A percentile compares a stretch with the other conserved stretches of the same genome.
Evolutionary conservation across 2,888 invertebrate species (phyloP).

Genomic region (Tromatobia lineatoria): DNA sequence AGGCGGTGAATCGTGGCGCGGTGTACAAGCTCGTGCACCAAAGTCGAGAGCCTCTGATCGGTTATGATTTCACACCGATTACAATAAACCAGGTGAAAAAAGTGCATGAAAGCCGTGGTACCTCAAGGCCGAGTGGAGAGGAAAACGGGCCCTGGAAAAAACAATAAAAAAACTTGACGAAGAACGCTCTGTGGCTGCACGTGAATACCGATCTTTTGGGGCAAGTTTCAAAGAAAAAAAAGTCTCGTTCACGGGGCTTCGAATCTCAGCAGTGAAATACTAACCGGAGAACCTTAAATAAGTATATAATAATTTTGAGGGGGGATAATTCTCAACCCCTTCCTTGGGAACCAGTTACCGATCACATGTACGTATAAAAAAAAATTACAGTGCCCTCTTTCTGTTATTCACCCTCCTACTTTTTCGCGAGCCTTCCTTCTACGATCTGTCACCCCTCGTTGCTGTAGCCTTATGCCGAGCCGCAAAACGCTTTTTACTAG

Average conservation of each 20-base stretch:
- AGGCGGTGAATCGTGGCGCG: slow-evolving; percentile 71
- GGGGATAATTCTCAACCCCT: slow-evolving; percentile 74
- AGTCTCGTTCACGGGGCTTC: slow-evolving; percentile 78
- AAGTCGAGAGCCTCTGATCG: slow-evolving; percentile 78
- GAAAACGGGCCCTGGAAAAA: slow-evolving; percentile 59
- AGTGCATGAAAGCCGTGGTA: slow-evolving; percentile 18
- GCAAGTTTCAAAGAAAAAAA: slow-evolving; percentile 72
- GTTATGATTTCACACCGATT: slow-evolving; percentile 86
- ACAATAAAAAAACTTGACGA: slow-evolving; percentile 50
- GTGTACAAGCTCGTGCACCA: slow-evolving; percentile 60
- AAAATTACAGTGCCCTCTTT: slow-evolving; percentile 59
- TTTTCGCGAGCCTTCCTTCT: slow-evolving; percentile 60
- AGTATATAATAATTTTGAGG: slow-evolving; percentile 85
- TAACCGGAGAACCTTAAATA: slow-evolving; percentile 80
- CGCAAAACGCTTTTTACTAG: slow-evolving; percentile 57
- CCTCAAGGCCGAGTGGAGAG: neutral
- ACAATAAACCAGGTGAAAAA: slow-evolving; percentile 80
- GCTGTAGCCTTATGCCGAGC: slow-evolving; percentile 25
- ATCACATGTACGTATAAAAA: slow-evolving; percentile 48
- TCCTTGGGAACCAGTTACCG: slow-evolving; percentile 59
- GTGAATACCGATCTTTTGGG: slow-evolving; percentile 43
- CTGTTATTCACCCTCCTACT: slow-evolving; percentile 68
- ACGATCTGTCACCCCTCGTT: slow-evolving; percentile 34
- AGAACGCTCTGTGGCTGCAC: slow-evolving; percentile 51
- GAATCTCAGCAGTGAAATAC: slow-evolving; percentile 22